Base-by-base conservation (phyloP, 53 echinoderm and acorn worm species). In the Holothuria scabra region DNA sequence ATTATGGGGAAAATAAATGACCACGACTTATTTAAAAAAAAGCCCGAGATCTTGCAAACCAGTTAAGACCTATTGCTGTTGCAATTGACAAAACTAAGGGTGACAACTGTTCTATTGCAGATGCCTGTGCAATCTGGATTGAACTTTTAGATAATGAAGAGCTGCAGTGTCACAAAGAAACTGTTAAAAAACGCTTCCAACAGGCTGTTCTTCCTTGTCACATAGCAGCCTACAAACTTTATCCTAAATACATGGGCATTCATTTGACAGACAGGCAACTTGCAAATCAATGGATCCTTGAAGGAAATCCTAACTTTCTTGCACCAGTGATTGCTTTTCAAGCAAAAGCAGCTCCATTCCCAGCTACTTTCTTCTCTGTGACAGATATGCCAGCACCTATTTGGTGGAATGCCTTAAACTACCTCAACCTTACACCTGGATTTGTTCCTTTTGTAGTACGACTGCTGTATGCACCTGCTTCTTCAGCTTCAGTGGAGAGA, bases 71-170 rank as follows among this genome's bases (percentile, higher is more conserved):
- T 60, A 29, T 75, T 35, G 62, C 85, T 21, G 4, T 22, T 57
- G 75, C 75, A 32, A 26, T 85, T n/a, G 64, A 85, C 37, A 21
- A 21, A 59, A 55, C 71, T 5, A 75, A 85, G 75, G 11, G 25
- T 20, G 85, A 85, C 59, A 41, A 21, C 10, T 49, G 59, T 24
- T 71, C 85, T 19, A 57, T 75, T 14, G 85, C 74, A 31, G 75
- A 85, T 74, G 75, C 85, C 21, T 85, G 85, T 85, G 59, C 57
- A 20, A 21, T 49, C n/a, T 85, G 85, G 76, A 33, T 85, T 16
- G 46, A 18, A n/a, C 76, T 85, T 14, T 12, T 84, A 55, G 33
- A 84, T 28, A 21, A 46, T 26, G 19, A 25, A 67, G 52, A 46
- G 8, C 60, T 84, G 18, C 58, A 67, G 33, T 52, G 30, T 30